These are phyloP conservation scores for Lissonota sp. DNA, from an alignment of 2,888 invertebrate genomes.

Conservation along the genomic window DNA sequence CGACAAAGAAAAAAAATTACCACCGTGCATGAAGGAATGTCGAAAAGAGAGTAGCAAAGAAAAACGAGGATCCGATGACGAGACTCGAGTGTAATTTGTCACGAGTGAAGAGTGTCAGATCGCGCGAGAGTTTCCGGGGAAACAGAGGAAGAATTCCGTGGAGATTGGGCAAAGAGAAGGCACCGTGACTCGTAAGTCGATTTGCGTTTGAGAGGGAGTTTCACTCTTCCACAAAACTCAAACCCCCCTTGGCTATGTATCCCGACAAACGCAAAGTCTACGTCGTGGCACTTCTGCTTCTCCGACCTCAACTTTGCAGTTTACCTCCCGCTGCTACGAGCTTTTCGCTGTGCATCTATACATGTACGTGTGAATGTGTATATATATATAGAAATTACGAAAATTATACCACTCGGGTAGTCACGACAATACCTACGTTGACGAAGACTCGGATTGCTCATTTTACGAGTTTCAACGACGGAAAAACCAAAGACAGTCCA, in stretches of 20 bases:
- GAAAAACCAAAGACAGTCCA: no score
- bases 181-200: slow-evolving; percentile 71
- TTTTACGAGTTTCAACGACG: no score
- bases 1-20: neutral
- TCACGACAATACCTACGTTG: slow-evolving; percentile 13
- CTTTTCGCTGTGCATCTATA: no score
- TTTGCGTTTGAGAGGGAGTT: slow-evolving; percentile 66
- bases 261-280: slow-evolving; percentile 22
- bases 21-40: neutral
- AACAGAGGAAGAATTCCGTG: neutral
- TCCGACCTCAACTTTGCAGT: slow-evolving; percentile 29
- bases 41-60: no score
- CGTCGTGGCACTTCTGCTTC: slow-evolving; percentile 38
- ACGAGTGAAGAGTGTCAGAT: slow-evolving; percentile 56
- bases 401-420: slow-evolving; percentile 38
- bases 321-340: neutral
- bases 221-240: no score
- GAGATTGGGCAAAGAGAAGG: slow-evolving; percentile 24
- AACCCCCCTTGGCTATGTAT: no score
- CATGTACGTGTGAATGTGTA: no score
- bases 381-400: slow-evolving; percentile 33
- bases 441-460: neutral
- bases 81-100: slow-evolving; percentile 60
- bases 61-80: no score
- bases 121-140: neutral